A percentile compares a stretch with the other conserved stretches of the same genome.
Evolutionary conservation across 2,113 vertebrate genomes (phyloP).

Genomic region (Podarcis muralis): DNA sequence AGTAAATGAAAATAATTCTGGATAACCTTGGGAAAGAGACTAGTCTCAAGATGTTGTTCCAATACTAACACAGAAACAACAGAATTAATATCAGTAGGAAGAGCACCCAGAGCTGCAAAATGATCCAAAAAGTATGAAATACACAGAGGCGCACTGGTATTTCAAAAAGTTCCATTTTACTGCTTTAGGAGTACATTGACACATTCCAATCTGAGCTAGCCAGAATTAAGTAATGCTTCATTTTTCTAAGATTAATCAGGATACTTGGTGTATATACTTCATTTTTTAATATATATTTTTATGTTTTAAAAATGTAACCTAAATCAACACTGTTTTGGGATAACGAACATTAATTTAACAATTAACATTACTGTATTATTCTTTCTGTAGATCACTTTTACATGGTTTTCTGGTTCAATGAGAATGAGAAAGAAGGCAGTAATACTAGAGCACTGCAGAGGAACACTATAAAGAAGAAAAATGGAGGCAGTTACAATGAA

Average conservation of each 20-base stretch:
- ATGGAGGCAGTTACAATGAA: background rate
- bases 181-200: background rate
- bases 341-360: background rate
- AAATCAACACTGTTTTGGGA: background rate
- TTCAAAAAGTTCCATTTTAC: background rate
- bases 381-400: background rate
- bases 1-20: background rate
- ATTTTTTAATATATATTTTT: background rate
- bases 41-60: background rate
- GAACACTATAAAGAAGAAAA: background rate
- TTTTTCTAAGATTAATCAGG: background rate
- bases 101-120: background rate
- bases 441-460: background rate
- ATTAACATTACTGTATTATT: background rate
- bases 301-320: background rate
- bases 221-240: background rate
- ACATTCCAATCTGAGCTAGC: background rate
- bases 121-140: background rate
- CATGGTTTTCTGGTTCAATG: background rate
- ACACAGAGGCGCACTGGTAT: no score
- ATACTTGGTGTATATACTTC: background rate
- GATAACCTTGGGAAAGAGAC: background rate
- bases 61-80: background rate
- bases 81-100: background rate
- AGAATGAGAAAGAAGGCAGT: background rate